A percentile compares a stretch with the other conserved stretches of the same genome.
These are phyloP conservation scores for Microvelia longipes DNA, from an alignment of 1,140 invertebrate genomes.

Conservation along the genomic window DNA sequence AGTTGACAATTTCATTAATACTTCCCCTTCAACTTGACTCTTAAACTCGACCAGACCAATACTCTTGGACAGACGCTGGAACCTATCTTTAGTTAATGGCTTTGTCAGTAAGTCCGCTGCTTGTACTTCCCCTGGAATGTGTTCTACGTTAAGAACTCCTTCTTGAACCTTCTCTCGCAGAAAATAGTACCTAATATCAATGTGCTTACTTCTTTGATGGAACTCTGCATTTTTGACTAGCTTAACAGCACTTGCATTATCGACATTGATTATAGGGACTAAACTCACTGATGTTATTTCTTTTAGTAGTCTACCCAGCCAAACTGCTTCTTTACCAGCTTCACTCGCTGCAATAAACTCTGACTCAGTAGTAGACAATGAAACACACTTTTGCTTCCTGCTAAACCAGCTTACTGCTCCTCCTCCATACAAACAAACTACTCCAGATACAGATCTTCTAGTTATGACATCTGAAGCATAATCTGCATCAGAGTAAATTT, in stretches of 20 bases:
- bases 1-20: background rate
- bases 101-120: slow-evolving; percentile 13
- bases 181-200: slow-evolving; percentile 14
- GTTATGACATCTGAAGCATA: slow-evolving; percentile 25
- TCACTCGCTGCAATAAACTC: slow-evolving; percentile 32
- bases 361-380: slow-evolving; percentile 28
- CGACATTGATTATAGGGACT: slow-evolving; percentile 11
- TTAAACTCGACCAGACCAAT: slow-evolving; percentile 1
- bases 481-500: slow-evolving; percentile 25
- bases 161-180: slow-evolving; percentile 3
- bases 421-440: slow-evolving; percentile 12
- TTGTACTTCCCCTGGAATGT: background rate
- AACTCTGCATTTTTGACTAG: slow-evolving; percentile 23
- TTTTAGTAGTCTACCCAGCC: slow-evolving; percentile 7
- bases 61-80: slow-evolving; percentile 3
- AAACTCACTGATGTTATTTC: background rate
- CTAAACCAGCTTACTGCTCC: slow-evolving; percentile 23
- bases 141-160: slow-evolving; percentile 1
- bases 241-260: slow-evolving; percentile 25
- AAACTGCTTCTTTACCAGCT: slow-evolving; percentile 20
- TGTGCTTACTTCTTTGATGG: slow-evolving; percentile 26
- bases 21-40: background rate
- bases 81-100: slow-evolving; percentile 10
- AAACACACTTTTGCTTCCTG: slow-evolving; percentile 20
- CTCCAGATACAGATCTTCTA: slow-evolving; percentile 23